These are phyloP conservation scores for Anoncus sp. DNA, from an alignment of 2,888 invertebrate genomes.

Conservation along the genomic window DNA sequence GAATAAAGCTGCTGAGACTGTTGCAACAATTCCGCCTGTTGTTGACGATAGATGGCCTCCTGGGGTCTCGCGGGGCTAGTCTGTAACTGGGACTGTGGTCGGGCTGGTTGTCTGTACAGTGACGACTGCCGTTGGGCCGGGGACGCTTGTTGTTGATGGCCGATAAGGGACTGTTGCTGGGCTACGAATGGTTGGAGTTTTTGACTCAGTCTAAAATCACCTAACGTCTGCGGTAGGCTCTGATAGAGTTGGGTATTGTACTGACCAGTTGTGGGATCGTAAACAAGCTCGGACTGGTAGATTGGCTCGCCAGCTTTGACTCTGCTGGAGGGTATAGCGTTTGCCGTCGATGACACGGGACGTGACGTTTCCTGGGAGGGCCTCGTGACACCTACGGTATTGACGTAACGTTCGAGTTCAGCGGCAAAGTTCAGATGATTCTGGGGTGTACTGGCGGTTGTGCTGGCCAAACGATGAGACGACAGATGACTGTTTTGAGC, in stretches of 20 bases:
- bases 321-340: constrained; percentile 62
- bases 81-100: constrained; percentile 61
- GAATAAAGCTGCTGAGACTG: constrained; percentile 88
- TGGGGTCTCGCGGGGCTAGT: constrained; percentile 74
- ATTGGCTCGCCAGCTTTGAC: constrained; percentile 85
- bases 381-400: constrained; percentile 83
- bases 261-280: constrained; percentile 90
- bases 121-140: constrained; percentile 72
- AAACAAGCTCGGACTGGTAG: constrained; percentile 91
- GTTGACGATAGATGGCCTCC: constrained; percentile 84
- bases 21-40: constrained; percentile 86
- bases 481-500: constrained; percentile 72
- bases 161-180: constrained; percentile 85
- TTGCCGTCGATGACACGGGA: constrained; percentile 56
- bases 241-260: constrained; percentile 92
- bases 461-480: constrained; percentile 68
- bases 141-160: constrained; percentile 84
- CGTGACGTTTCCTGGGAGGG: constrained; percentile 78
- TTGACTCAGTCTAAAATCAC: constrained; percentile 89
- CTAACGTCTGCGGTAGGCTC: constrained; percentile 89
- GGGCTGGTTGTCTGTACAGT: constrained; percentile 73
- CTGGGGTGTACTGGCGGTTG: constrained; percentile 73
- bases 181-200: constrained; percentile 90
- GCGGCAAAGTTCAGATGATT: constrained; percentile 88
- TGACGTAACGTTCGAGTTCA: constrained; percentile 87